A percentile compares a stretch with the other conserved stretches of the same genome.
phyloP scores from a whole-genome alignment of 2,888 invertebrate species.

The Polydrusus pterygomalis region DNA sequence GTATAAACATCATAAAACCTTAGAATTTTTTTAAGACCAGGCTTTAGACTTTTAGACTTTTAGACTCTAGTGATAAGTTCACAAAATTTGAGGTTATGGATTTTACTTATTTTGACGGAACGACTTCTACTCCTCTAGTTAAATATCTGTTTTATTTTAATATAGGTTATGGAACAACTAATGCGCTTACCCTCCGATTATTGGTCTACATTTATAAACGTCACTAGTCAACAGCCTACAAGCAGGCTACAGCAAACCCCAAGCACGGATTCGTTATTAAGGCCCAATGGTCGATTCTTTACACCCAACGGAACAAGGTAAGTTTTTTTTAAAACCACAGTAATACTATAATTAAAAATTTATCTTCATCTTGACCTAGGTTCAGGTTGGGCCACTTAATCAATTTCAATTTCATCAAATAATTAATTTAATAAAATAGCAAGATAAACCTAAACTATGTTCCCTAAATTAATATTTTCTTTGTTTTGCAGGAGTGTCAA shows the following conservation, averaged over 20 bases:
- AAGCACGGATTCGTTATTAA: slow-evolving; percentile 69
- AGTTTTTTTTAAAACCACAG: not conserved
- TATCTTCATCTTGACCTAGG: no score
- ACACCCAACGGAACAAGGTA: slow-evolving; percentile 40
- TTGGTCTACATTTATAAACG: slow-evolving; percentile 83
- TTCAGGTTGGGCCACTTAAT: no score
- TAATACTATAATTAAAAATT: not conserved
- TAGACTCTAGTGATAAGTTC: no score
- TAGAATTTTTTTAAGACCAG: no score
- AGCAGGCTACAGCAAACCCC: slow-evolving; percentile 68
- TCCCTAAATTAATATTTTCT: not conserved
- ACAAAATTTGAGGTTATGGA: no score
- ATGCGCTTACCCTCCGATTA: slow-evolving; percentile 83
- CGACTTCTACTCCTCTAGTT: no score
- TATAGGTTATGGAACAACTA: slow-evolving; percentile 76
- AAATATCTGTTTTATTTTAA: not conserved
- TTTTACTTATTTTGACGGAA: not conserved
- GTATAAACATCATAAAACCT: no score
- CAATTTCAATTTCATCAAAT: no score
- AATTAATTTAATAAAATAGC: no score
- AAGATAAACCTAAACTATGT: no score
- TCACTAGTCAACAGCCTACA: slow-evolving; percentile 63
- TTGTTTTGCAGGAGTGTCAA: slow-evolving; percentile 36
- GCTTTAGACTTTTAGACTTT: no score
- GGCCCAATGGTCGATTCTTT: slow-evolving; percentile 52